Conservation (phyloP, 2,113 vertebrate species). For the Rhinogobius similis region DNA sequence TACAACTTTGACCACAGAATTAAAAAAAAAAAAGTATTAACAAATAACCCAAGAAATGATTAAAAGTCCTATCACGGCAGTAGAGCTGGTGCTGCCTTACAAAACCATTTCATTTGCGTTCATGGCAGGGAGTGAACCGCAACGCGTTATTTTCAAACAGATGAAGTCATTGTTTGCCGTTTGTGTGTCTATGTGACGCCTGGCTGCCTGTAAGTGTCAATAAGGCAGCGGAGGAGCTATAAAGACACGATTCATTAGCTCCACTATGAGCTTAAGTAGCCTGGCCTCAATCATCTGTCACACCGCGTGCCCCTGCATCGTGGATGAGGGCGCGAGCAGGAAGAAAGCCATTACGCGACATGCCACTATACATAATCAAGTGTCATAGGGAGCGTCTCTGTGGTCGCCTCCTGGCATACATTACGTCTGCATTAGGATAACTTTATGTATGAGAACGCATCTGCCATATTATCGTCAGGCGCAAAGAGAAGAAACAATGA, state of each 20-base stretch:
- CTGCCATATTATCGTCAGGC: slow-evolving; percentile 17
- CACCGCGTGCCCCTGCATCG: slow-evolving; percentile 44
- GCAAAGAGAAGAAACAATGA: background rate
- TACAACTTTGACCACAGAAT: background rate
- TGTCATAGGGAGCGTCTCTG: slow-evolving; percentile 41
- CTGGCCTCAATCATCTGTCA: slow-evolving; percentile 58
- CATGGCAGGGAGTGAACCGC: background rate
- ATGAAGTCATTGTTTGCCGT: slow-evolving; percentile 17
- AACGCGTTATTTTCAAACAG: background rate
- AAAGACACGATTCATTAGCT: slow-evolving; percentile 31
- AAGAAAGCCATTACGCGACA: slow-evolving; percentile 52
- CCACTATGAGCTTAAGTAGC: slow-evolving; percentile 45
- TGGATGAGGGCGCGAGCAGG: slow-evolving; percentile 25
- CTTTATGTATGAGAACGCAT: slow-evolving; percentile 30
- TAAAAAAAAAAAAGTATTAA: background rate
- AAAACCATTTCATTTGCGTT: background rate
- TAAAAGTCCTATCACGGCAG: background rate
- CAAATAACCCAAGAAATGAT: background rate
- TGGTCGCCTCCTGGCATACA: slow-evolving; percentile 33
- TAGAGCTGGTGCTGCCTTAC: background rate
- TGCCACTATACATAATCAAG: slow-evolving; percentile 60
- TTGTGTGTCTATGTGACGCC: slow-evolving; percentile 17
- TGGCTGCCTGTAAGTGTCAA: slow-evolving; percentile 17
- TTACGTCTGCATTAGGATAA: slow-evolving; percentile 34
- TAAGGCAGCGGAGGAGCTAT: slow-evolving; percentile 13